Evolutionary conservation across 64 coral and sea anemone genomes (phyloP), one percentile per base, ranked within the genome.

Genomic region (Pocillopora verrucosa): DNA sequence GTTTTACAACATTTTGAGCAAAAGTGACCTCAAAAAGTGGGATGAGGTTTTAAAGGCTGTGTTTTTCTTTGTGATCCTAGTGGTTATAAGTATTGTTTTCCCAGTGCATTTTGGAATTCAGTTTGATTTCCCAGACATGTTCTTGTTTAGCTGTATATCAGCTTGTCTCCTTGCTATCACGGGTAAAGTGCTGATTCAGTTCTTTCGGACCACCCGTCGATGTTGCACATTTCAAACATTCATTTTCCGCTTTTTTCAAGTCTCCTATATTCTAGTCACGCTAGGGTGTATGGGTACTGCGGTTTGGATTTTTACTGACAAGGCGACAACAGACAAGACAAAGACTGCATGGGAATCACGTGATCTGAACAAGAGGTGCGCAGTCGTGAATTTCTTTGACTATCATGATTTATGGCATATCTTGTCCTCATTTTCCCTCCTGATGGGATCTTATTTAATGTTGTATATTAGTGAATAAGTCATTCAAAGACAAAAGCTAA

Each of bases 351-450:
- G 16, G 58, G 72, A 35, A 16, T 98, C 96, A 20, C 92, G 96
- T 37, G 86, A 91, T 19, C 77, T 87, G 20, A 98, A 98, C 82
- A 61, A 75, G 16, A 89, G 87, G 15, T 98, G 96, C 67, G 11
- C 83, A 1, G 22, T 94, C 1, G 83, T 83, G 65, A 69, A 41
- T 5, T 94, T 94, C 76, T 94, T 90, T 60, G 93, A 91, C 34
- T 62, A 82, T 37, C 93, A 94, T 26, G 93, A 94, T 81, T 20
- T 82, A 14, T 94, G 93, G 93, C 93, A 94, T 38, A 94, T 94
- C 11, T 14, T 91, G 76, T 94, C 93, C 6, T 94, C 93, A 9
- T 94, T 94, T 76, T 65, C 82, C 19, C 83, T 94, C 2, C 82
- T 94, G 9, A 86, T 91, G 75, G 83, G 88, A 26, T 36, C 83